Percentiles rank a stretch among this genome's conserved stretches.
These are phyloP conservation scores for Steinernema feltiae DNA, from an alignment of 1,140 invertebrate species.

Conservation along the genomic window DNA sequence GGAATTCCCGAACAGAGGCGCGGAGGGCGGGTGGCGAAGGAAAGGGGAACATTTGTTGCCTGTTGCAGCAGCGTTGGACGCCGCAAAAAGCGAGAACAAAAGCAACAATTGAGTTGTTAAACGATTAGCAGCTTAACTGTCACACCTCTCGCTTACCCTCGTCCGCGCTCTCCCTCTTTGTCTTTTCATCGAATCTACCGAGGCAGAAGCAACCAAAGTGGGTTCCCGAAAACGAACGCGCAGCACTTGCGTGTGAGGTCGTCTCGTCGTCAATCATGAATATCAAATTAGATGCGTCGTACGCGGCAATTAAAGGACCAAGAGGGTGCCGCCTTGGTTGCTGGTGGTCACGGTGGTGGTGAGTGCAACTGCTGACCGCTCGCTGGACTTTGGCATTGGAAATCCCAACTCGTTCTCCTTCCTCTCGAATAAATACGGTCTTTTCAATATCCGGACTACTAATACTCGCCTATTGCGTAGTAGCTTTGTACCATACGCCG, in stretches of 20 bases:
- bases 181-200: too few species aligned
- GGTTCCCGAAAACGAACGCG: neutral
- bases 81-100: neutral
- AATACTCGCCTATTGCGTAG: neutral
- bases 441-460: neutral
- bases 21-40: neutral
- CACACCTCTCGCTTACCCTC: neutral
- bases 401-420: neutral
- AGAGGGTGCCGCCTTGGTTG: too few species aligned
- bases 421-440: neutral
- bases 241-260: neutral
- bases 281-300: constrained; percentile 4
- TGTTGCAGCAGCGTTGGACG: too few species aligned
- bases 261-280: neutral
- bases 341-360: neutral
- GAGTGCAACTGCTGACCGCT: too few species aligned
- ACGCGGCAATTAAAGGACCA: neutral
- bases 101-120: neutral
- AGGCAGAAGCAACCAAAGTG: too few species aligned
- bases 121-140: neutral
- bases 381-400: too few species aligned
- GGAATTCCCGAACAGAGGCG: neutral
- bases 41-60: too few species aligned
- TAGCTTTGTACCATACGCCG: constrained; percentile 2
- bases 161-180: too few species aligned